Evolutionary conservation across 2,797 vertebrate genomes (phyloP), one percentile per base, ranked within the genome.

Genomic region (Phrynocephalus vlangalii): DNA sequence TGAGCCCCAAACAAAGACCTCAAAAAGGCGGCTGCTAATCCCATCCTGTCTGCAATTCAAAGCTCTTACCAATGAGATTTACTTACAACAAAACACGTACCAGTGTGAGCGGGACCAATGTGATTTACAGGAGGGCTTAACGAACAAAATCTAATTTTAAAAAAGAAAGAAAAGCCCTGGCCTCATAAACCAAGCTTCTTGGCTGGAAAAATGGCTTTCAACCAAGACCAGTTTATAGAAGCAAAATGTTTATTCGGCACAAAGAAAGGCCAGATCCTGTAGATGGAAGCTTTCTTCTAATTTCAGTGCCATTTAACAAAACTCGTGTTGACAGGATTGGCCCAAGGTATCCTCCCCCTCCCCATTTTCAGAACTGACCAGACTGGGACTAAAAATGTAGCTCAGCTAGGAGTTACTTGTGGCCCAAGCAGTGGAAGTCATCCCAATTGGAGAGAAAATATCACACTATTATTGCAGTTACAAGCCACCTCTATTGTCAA

Each of bases 261-360:
- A 81, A 67, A 67, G 11, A 70, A 26, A 8, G 20, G 38, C 20
- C 3, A 73, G 75, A 9, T 1, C 75, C 18, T 22, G 90, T 1
- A 10, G 13, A 75, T 5, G 44, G 85, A 89, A 63, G 56, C 56
- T 75, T 83, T 24, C 5, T 82, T 82, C 18, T 38, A 1, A 30
- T 28, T 18, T 0, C 0, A 60, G 70, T 85, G 4, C 72, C 33
- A 48, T 28, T 68, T 63, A 26, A 72, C 15, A 10, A n/a, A 5
- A n/a, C 20, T 56, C 2, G 24, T 71, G 22, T 33, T 52, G 44
- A 13, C 11, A 33, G 16, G n/a, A 52, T 16, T 79, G 9, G 78
- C 28, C 24, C 56, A 60, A 63, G n/a, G 33, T 4, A 50, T 30
- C 22, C 33, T 63, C 18, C 6, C 6, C 52, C 5, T 1, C 9